Percentiles rank a stretch among this genome's conserved stretches.
Evolutionary conservation across 2,113 vertebrate genomes (phyloP).

Genomic region (Ammodytes marinus): DNA sequence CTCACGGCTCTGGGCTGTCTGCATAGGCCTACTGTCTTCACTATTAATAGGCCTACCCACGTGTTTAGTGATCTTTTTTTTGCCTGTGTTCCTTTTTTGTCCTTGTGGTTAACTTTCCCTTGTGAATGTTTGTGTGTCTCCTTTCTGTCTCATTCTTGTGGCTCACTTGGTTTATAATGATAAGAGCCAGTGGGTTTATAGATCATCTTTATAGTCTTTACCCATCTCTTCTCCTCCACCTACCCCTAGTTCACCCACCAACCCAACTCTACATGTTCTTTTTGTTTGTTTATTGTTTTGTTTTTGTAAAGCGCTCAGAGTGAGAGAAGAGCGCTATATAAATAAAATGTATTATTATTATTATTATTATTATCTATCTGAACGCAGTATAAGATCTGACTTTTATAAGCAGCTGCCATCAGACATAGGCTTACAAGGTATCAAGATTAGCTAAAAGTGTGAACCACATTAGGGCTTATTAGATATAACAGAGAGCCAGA

Average conservation of each 20-base stretch:
- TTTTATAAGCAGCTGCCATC: background rate
- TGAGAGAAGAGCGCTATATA: too few species aligned
- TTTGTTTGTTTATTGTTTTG: too few species aligned
- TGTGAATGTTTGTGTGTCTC: background rate
- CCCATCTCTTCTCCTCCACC: too few species aligned
- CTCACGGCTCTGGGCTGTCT: conserved; percentile 49
- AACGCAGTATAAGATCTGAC: background rate
- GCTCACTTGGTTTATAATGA: background rate
- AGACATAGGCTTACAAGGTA: background rate
- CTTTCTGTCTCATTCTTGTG: background rate
- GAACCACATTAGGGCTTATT: background rate
- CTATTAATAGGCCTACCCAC: conserved; percentile 12
- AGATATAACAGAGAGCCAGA: background rate
- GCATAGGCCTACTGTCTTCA: conserved; percentile 8
- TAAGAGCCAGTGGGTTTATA: background rate
- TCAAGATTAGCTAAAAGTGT: background rate
- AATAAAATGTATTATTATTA: too few species aligned
- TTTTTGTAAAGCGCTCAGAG: too few species aligned
- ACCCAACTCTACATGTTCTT: too few species aligned
- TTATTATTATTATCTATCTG: too few species aligned
- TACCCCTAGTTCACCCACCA: too few species aligned
- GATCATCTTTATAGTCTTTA: too few species aligned
- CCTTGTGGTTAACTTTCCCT: background rate
- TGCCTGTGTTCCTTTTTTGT: background rate
- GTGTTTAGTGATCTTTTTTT: conserved; percentile 29